Evolutionary conservation across 2,797 vertebrate species (phyloP), one percentile per base, ranked within the genome.

Genomic region (Taenioides sp.): DNA sequence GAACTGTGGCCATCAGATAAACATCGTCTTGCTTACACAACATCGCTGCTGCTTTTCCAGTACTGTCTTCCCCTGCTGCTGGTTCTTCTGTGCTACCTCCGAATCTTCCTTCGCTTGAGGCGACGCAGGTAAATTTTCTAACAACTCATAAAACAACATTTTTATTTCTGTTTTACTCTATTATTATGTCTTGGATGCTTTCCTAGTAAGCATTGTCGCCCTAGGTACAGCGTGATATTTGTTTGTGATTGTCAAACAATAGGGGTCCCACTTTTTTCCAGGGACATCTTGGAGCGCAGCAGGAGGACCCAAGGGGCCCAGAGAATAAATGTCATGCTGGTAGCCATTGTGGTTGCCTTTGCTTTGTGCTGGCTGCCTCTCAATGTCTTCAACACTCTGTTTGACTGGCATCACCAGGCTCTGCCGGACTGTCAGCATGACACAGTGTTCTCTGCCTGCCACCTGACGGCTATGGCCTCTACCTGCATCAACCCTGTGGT

Each of bases 311-410:
- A 86, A 3, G 89, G 93, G 49, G 88, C 89, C 54, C 90, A 92
- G 69, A 90, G 88, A 66, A 89, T 95, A 61, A 95, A 94, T 54
- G 60, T 84, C 65, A 94, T 95, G 94, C 84, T 95, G 84, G 68
- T 92, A 0, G 86, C 91, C 70, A 94, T 95, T 7, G 94, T 95
- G 1, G 85, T 88, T 0, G 94, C 94, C 5, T 95, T 95, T 23
- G 93, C 93, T 6, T 80, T 93, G 11, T 95, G 94, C 82, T 95
- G 94, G 94, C 90, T 95, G 65, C 94, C 94, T 3, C 92, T 95
- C 22, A 94, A 91, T 1, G 86, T 95, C 82, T 95, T 95, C 86
- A 95, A 95, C 78, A 90, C 93, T 3, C 78, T 95, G 31, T 95
- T 94, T 2, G 94, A 95, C 87, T 95, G 94, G 94, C 87, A 95